Conservation (phyloP, 1,140 invertebrate genomes). For the Holcopasites calliopsidis region DNA sequence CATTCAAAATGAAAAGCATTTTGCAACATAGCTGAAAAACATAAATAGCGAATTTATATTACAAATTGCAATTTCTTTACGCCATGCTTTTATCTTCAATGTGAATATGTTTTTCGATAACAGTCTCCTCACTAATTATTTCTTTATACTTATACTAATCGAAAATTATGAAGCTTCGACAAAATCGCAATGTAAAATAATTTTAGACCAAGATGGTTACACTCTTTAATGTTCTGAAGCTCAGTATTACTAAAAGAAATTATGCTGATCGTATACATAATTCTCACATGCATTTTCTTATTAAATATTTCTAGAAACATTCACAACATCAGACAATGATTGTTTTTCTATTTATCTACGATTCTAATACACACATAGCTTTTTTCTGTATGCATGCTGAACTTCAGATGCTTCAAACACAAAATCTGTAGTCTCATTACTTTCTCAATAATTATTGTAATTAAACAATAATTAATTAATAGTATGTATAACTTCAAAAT, state of each 20-base stretch:
- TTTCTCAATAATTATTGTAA: not conserved
- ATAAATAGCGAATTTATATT: slow-evolving; percentile 24
- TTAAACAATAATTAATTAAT: not conserved
- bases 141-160: not conserved
- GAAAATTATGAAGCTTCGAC: not conserved
- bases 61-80: slow-evolving; percentile 17
- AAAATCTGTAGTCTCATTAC: not conserved
- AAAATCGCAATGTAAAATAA: not conserved
- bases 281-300: slow-evolving; percentile 20
- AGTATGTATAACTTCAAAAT: slow-evolving; percentile 3
- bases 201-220: not conserved
- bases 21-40: slow-evolving; percentile 26
- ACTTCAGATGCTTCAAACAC: slow-evolving; percentile 22
- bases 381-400: slow-evolving; percentile 46
- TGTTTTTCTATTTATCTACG: not conserved
- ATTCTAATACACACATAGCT: slow-evolving; percentile 24
- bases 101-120: not conserved
- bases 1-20: slow-evolving; percentile 18
- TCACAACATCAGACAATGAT: not conserved
- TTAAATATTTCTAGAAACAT: not conserved
- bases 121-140: not conserved
- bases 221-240: slow-evolving; percentile 11
- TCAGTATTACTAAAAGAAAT: slow-evolving; percentile 26
- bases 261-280: not conserved
- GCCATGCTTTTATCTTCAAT: slow-evolving; percentile 20